A percentile compares a stretch with the other conserved stretches of the same genome.
phyloP scores from a whole-genome alignment of 2,888 invertebrate genomes.

The Agapostemon virescens region DNA sequence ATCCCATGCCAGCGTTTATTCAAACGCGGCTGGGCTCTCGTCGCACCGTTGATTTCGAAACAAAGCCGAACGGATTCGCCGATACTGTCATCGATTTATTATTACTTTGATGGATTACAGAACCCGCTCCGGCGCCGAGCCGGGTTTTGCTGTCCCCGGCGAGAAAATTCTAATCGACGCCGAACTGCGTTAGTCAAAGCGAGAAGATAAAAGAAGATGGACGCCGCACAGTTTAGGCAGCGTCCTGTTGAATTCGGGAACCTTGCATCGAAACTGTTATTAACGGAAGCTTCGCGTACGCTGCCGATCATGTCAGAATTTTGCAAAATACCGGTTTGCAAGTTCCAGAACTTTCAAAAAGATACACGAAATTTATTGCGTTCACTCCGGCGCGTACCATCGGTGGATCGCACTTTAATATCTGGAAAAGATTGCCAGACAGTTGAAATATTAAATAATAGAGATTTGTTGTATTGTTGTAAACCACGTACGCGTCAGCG shows the following conservation, averaged over 20 bases:
- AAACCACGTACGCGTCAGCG: too few species aligned
- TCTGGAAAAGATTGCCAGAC: too few species aligned
- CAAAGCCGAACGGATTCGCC: slow-evolving; percentile 52
- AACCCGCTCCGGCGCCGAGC: slow-evolving; percentile 13
- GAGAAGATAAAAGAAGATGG: neutral
- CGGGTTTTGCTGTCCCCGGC: slow-evolving; percentile 5
- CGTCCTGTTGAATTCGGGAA: neutral
- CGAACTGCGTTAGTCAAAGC: slow-evolving; percentile 1
- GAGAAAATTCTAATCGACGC: slow-evolving; percentile 13
- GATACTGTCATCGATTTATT: slow-evolving; percentile 58
- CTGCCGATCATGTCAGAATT: too few species aligned
- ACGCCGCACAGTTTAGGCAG: neutral
- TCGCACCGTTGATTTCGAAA: slow-evolving; percentile 54
- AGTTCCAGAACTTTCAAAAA: too few species aligned
- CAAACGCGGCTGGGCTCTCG: slow-evolving; percentile 54
- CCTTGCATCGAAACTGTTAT: neutral
- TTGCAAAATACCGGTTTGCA: too few species aligned
- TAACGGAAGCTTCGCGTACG: too few species aligned
- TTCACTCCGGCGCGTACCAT: too few species aligned
- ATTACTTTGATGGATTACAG: slow-evolving; percentile 57
- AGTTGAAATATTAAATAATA: too few species aligned
- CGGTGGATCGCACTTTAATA: too few species aligned
- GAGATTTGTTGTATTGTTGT: too few species aligned
- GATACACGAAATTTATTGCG: too few species aligned
- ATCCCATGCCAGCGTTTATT: slow-evolving; percentile 51